Percentiles rank a stretch among this genome's conserved stretches.
Conservation (phyloP, 2,113 vertebrate species). For the Eleginops maclovinus region DNA sequence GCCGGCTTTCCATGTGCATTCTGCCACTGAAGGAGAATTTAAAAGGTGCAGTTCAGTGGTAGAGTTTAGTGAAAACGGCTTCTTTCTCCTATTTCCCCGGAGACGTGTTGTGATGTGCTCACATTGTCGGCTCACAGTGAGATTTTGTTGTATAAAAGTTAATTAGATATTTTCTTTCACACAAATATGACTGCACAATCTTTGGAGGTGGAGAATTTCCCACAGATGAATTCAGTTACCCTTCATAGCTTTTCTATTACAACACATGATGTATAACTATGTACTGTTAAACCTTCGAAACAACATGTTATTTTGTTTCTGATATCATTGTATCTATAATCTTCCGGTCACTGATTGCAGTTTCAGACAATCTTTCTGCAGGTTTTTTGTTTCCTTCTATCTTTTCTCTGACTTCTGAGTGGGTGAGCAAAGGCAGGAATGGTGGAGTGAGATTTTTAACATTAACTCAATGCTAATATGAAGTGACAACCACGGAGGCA, state of each 20-base stretch:
- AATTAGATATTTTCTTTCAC: conserved; percentile 25
- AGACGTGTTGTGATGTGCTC: conserved; percentile 31
- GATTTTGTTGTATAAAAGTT: conserved; percentile 19
- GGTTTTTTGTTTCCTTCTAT: not conserved
- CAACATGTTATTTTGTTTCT: too few relatives aligned
- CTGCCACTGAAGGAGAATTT: conserved; percentile 2
- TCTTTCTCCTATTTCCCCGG: conserved; percentile 6
- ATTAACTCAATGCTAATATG: conserved; percentile 54
- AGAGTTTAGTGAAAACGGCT: conserved; percentile 26
- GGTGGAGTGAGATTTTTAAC: conserved; percentile 41
- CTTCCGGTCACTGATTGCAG: not conserved
- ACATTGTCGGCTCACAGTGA: not conserved
- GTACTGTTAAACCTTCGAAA: not conserved
- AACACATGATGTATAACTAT: not conserved
- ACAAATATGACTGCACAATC: conserved; percentile 2
- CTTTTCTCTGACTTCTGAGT: conserved; percentile 13
- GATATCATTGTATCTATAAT: not conserved
- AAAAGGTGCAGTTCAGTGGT: conserved; percentile 22
- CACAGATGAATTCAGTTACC: not conserved
- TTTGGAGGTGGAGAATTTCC: not conserved
- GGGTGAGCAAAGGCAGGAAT: conserved; percentile 31
- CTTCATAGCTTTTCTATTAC: not conserved
- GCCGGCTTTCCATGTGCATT: not conserved
- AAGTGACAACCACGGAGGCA: conserved; percentile 62
- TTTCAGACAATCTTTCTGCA: not conserved